phyloP scores from a whole-genome alignment of 2,888 invertebrate species.

The Caenorhabditis doughertyi region DNA sequence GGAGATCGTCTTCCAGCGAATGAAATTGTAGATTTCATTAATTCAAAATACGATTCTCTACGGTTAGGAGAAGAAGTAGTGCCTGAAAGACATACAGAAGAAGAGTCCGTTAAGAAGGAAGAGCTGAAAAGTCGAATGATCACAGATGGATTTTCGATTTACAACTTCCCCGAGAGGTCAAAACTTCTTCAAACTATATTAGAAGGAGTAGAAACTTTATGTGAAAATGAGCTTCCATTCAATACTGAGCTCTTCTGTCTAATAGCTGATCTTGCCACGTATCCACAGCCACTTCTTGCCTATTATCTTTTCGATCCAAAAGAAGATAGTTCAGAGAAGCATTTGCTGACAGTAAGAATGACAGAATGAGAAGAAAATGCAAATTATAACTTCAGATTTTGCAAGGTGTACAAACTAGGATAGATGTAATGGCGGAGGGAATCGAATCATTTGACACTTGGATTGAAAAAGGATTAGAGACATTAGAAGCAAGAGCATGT shows the following conservation, averaged over 20 bases:
- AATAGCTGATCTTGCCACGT: constrained; percentile 90
- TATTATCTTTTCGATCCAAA: constrained; percentile 89
- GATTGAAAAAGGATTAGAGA: constrained; percentile 67
- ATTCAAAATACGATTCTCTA: constrained; percentile 37
- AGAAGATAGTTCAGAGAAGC: constrained; percentile 40
- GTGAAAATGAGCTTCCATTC: constrained; percentile 65
- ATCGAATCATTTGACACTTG: constrained; percentile 84
- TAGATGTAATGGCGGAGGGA: constrained; percentile 87
- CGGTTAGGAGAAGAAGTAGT: constrained; percentile 37
- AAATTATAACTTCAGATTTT: constrained; percentile 86
- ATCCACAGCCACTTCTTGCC: constrained; percentile 92
- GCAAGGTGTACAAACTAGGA: constrained; percentile 90
- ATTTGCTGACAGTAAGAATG: constrained; percentile 36
- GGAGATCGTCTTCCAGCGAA: constrained; percentile 18
- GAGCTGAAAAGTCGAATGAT: constrained; percentile 16
- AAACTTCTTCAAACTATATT: constrained; percentile 62
- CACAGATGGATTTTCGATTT: constrained; percentile 55
- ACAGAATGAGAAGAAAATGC: neutral
- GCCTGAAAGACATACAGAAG: constrained; percentile 26
- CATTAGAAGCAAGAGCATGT: constrained; percentile 55
- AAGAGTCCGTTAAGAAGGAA: constrained; percentile 18
- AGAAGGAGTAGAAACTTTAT: constrained; percentile 62
- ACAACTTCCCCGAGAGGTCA: constrained; percentile 61
- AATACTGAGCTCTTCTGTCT: constrained; percentile 85
- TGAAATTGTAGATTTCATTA: constrained; percentile 38